Evolutionary conservation across 2,113 vertebrate genomes (phyloP).

Genomic region (Pterophyllum scalare): DNA sequence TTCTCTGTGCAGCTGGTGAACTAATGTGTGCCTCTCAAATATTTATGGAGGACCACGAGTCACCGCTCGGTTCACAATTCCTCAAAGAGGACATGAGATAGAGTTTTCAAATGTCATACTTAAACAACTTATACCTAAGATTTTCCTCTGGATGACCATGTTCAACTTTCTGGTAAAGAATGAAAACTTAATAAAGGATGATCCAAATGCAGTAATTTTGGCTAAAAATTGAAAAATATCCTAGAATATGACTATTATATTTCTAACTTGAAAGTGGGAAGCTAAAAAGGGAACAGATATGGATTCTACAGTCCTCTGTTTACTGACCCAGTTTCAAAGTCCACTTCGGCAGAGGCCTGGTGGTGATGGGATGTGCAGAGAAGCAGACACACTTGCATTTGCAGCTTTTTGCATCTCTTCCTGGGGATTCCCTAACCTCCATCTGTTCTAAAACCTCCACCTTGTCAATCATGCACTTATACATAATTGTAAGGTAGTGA

Average conservation of each 20-base stretch:
- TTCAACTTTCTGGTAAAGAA: not conserved
- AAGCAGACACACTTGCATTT: not conserved
- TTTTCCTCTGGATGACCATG: not conserved
- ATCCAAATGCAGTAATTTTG: not conserved
- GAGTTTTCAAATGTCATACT: conserved; percentile 19
- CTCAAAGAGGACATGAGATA: not conserved
- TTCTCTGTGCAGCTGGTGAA: conserved; percentile 40
- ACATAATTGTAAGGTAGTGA: not conserved
- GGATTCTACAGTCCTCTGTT: not conserved
- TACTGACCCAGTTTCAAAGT: not conserved
- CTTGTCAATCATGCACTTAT: not conserved
- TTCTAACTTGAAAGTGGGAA: not conserved
- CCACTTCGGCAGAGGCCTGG: not conserved
- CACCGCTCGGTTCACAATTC: conserved; percentile 4
- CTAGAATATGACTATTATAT: not conserved
- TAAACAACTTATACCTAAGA: not conserved
- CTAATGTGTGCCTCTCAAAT: conserved; percentile 70
- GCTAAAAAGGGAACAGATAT: not conserved
- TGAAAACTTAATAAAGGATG: not conserved
- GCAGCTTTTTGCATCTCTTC: not conserved
- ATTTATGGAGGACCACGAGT: conserved; percentile 64
- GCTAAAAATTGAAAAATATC: not conserved
- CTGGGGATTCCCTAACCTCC: not conserved
- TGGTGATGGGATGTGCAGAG: not conserved
- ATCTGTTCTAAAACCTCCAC: not conserved